These are phyloP conservation scores for Apodemia zela DNA, from an alignment of 2,888 invertebrate species.

Conservation along the genomic window DNA sequence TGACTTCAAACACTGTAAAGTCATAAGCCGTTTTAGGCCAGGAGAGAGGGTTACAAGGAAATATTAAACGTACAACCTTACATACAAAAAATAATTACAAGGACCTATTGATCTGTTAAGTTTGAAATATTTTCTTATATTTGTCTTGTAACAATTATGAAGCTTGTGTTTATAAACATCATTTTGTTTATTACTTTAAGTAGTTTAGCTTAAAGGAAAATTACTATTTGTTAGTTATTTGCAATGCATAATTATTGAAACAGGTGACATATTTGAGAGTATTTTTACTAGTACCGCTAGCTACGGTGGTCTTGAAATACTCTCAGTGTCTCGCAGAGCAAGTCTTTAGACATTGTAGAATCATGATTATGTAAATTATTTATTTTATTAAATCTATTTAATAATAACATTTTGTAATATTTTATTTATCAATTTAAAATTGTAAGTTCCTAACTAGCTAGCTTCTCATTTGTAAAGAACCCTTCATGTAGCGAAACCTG, in stretches of 20 bases:
- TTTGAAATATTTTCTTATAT: not conserved
- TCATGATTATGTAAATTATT: conserved; percentile 70
- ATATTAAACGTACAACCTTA: too few species aligned
- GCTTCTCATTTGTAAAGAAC: conserved; percentile 47
- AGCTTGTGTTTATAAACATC: not conserved
- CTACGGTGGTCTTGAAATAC: conserved; percentile 54
- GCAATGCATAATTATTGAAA: conserved; percentile 66
- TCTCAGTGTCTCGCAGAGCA: conserved; percentile 52
- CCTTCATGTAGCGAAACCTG: conserved; percentile 8
- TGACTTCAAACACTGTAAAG: too few species aligned
- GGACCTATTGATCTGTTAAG: not conserved
- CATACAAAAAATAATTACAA: too few species aligned
- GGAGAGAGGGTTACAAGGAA: too few species aligned
- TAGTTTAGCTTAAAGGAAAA: not conserved
- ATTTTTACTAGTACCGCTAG: conserved; percentile 49
- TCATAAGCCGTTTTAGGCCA: too few species aligned
- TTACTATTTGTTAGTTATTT: conserved; percentile 35
- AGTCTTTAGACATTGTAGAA: conserved; percentile 51
- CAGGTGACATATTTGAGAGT: conserved; percentile 65
- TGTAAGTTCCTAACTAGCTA: conserved; percentile 78
- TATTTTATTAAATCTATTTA: conserved; percentile 62
- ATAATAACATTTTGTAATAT: conserved; percentile 39
- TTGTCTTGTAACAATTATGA: not conserved
- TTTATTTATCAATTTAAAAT: conserved; percentile 70
- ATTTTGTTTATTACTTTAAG: not conserved